These are phyloP conservation scores for Halictus rubicundus DNA, from an alignment of 1,140 invertebrate genomes.

Conservation along the genomic window DNA sequence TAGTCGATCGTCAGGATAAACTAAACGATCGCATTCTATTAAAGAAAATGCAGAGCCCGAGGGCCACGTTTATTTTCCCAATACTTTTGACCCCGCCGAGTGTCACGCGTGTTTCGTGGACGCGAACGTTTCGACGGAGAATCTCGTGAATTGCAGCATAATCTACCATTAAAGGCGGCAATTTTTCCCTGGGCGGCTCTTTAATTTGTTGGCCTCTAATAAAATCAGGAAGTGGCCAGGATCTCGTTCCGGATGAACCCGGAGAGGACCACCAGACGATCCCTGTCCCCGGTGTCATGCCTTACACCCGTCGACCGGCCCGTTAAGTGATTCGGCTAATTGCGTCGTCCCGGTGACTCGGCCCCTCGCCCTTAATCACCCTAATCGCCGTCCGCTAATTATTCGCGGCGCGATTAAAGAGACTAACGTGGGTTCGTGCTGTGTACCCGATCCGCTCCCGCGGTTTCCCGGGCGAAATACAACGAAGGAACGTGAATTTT, in stretches of 20 bases:
- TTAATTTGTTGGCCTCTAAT: background rate
- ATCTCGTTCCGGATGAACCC: background rate
- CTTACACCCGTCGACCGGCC: constrained; percentile 49
- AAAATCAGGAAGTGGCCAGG: constrained; percentile 6
- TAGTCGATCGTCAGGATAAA: too few relatives aligned
- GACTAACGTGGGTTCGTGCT: constrained; percentile 51
- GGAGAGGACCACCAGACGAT: constrained; percentile 27
- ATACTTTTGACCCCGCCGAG: too few relatives aligned
- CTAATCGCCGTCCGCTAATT: constrained; percentile 71
- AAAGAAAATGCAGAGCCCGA: too few relatives aligned
- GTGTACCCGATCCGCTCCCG: constrained; percentile 23
- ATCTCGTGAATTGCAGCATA: background rate
- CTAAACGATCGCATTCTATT: too few relatives aligned
- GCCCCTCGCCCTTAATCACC: constrained; percentile 67
- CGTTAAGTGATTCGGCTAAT: constrained; percentile 73
- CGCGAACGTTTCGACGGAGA: background rate
- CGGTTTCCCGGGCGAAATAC: constrained; percentile 39
- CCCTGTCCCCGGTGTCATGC: constrained; percentile 21
- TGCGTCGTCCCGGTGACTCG: constrained; percentile 61
- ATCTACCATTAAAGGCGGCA: background rate
- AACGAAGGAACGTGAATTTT: constrained; percentile 42
- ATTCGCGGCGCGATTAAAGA: constrained; percentile 73
- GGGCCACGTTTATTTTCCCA: too few relatives aligned
- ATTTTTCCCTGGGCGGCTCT: background rate
- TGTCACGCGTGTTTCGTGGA: too few relatives aligned